A percentile compares a stretch with the other conserved stretches of the same genome.
These are phyloP conservation scores for Ceratina japonica DNA, from an alignment of 1,140 invertebrate genomes.

Conservation along the genomic window DNA sequence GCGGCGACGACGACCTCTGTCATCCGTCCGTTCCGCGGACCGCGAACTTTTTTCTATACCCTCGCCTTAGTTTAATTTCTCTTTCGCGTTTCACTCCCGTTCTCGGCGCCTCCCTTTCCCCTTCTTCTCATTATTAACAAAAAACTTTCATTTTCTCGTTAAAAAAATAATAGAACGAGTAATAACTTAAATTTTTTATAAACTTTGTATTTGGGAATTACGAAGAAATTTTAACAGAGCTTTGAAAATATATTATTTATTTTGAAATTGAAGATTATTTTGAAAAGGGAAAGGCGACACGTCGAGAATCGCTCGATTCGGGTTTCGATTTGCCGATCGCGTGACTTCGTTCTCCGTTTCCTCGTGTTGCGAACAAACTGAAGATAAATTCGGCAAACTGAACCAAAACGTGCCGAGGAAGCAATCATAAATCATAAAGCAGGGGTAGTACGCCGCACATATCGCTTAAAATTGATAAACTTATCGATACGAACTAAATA, in stretches of 20 bases:
- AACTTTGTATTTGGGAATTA: too few species aligned
- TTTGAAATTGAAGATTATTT: too few species aligned
- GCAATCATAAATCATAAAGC: slow-evolving; percentile 69
- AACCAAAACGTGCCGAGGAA: slow-evolving; percentile 57
- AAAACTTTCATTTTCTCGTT: too few species aligned
- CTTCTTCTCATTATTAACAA: too few species aligned
- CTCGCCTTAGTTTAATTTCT: slow-evolving; percentile 42
- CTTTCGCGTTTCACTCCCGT: slow-evolving; percentile 39
- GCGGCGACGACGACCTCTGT: slow-evolving; percentile 24
- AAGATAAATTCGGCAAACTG: slow-evolving; percentile 52
- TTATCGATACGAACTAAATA: slow-evolving; percentile 31
- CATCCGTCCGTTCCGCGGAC: slow-evolving; percentile 50
- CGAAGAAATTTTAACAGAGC: background rate
- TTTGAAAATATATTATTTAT: too few species aligned
- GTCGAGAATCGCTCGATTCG: slow-evolving; percentile 20
- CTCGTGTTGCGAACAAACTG: slow-evolving; percentile 28
- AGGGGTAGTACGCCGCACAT: slow-evolving; percentile 55
- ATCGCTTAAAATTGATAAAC: slow-evolving; percentile 43
- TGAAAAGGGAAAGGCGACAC: slow-evolving; percentile 4
- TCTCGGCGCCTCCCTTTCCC: slow-evolving; percentile 57
- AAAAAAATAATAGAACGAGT: too few species aligned
- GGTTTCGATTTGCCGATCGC: slow-evolving; percentile 39
- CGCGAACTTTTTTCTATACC: slow-evolving; percentile 19
- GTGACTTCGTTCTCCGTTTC: slow-evolving; percentile 32
- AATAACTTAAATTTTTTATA: too few species aligned